A percentile compares a stretch with the other conserved stretches of the same genome.
Evolutionary conservation across 2,888 invertebrate genomes (phyloP).

Genomic region (Syrphus vitripennis): DNA sequence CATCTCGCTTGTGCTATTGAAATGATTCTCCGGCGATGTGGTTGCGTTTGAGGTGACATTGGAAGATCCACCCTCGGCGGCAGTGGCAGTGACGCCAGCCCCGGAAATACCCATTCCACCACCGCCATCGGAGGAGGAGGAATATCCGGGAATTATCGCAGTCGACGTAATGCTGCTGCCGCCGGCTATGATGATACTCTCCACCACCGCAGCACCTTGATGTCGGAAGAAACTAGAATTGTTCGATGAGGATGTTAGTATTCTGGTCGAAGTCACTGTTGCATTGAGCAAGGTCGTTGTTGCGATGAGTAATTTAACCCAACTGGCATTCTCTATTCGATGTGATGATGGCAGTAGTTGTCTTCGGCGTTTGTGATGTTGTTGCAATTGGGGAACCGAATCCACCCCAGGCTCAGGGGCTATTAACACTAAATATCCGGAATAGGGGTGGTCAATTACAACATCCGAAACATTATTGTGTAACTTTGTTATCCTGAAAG

Average conservation of each 20-base stretch:
- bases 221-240: slow-evolving; percentile 42
- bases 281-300: slow-evolving; percentile 71
- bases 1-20: slow-evolving; percentile 72
- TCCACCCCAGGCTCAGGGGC: slow-evolving; percentile 69
- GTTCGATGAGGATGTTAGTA: slow-evolving; percentile 4
- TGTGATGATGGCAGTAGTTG: not conserved
- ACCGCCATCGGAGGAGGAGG: slow-evolving; percentile 61
- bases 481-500: slow-evolving; percentile 74
- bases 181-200: slow-evolving; percentile 46
- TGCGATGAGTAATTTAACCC: slow-evolving; percentile 70
- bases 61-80: slow-evolving; percentile 73
- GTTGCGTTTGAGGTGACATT: slow-evolving; percentile 39
- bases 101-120: slow-evolving; percentile 72
- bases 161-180: slow-evolving; percentile 56
- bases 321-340: slow-evolving; percentile 70
- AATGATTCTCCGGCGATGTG: slow-evolving; percentile 51
- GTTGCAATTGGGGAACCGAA: slow-evolving; percentile 51
- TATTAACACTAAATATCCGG: slow-evolving; percentile 71
- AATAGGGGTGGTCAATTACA: slow-evolving; percentile 74
- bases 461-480: slow-evolving; percentile 74
- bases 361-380: slow-evolving; percentile 17
- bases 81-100: slow-evolving; percentile 75
- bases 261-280: slow-evolving; percentile 52
- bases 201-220: slow-evolving; percentile 29
- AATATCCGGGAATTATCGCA: slow-evolving; percentile 67